Base-by-base conservation (phyloP, 2,888 invertebrate genomes). In the Didymodactylos carnosus region DNA sequence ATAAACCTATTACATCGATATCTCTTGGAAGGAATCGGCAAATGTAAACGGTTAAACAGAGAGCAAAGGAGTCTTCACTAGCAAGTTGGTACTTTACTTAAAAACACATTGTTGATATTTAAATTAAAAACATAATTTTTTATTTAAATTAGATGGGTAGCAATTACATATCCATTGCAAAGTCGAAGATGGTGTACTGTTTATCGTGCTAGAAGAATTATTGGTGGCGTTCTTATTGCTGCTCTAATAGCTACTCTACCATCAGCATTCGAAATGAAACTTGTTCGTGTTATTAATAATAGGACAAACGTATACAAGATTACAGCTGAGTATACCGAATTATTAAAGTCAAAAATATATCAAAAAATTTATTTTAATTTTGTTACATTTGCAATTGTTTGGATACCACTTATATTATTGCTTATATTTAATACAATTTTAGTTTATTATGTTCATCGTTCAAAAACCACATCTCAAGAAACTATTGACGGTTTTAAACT, bases 381-480 rank as follows among this genome's bases (percentile, higher is more conserved):
- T 25, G 71, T 39, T 16, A 49, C 53, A 88, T 88, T 79, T 76
- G 83, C 86, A 27, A 88, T 88, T 79, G 87, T 88, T 27, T 83
- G 90, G 75, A 81, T 90, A 75, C 90, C 90, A 0, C 83, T 90
- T 39, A 80, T 87, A 8, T 82, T 89, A 46, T 84, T 90, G 76
- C 87, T 88, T 35, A 86, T 89, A 51, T 89, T 90, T 80, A 90
- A 90, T 83, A 87, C 87, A 75, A 87, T 89, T 77, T 85, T 90
- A 74, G 87, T 90, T 53, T 84, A 86, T 25, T 79, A 80, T 6
- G 89, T 89, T 2, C 62, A 87, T 43, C 40, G 72, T 43, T 39
- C 72, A 69, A 23, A 7, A 62, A 16, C 62, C 40, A 23, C 29
- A 8, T n/a, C 23, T 16, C 40, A 40, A 2, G 4, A 14, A 25